A percentile compares a stretch with the other conserved stretches of the same genome.
Conservation (phyloP, 2,888 invertebrate species). For the Maniola hyperantus region DNA sequence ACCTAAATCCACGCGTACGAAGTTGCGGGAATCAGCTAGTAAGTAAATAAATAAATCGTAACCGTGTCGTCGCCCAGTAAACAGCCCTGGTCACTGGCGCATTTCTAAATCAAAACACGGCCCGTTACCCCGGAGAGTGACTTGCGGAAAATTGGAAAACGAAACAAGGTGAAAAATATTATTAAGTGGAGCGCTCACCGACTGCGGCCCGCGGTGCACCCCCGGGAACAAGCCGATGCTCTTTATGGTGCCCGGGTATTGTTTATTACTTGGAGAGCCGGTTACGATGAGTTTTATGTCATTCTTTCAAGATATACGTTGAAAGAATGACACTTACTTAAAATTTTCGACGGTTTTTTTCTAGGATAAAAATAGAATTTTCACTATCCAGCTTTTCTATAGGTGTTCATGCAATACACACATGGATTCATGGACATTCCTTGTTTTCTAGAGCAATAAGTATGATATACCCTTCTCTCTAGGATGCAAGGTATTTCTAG, state of each 20-base stretch:
- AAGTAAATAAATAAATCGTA: slow-evolving; percentile 23
- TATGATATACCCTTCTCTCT: too few species aligned
- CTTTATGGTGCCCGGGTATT: slow-evolving; percentile 22
- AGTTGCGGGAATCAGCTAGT: too few species aligned
- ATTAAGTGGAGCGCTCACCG: slow-evolving; percentile 73
- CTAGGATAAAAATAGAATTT: too few species aligned
- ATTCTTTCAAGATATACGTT: background rate
- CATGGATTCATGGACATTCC: too few species aligned
- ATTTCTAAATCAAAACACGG: slow-evolving; percentile 79
- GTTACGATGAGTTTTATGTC: background rate
- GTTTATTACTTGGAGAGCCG: slow-evolving; percentile 9
- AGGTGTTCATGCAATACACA: too few species aligned
- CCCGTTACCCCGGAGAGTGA: slow-evolving; percentile 81
- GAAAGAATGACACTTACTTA: too few species aligned
- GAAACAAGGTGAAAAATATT: slow-evolving; percentile 83
- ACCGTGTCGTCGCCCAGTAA: slow-evolving; percentile 48
- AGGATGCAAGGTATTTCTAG: too few species aligned
- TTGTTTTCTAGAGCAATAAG: too few species aligned
- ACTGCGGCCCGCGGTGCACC: slow-evolving; percentile 21
- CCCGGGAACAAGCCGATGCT: slow-evolving; percentile 26
- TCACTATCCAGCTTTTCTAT: too few species aligned
- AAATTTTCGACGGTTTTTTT: too few species aligned
- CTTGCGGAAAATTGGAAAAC: slow-evolving; percentile 83
- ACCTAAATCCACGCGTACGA: too few species aligned
- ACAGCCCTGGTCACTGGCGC: slow-evolving; percentile 49